Conservation (phyloP, 2,797 vertebrate species). For the Heterohyrax brucei region DNA sequence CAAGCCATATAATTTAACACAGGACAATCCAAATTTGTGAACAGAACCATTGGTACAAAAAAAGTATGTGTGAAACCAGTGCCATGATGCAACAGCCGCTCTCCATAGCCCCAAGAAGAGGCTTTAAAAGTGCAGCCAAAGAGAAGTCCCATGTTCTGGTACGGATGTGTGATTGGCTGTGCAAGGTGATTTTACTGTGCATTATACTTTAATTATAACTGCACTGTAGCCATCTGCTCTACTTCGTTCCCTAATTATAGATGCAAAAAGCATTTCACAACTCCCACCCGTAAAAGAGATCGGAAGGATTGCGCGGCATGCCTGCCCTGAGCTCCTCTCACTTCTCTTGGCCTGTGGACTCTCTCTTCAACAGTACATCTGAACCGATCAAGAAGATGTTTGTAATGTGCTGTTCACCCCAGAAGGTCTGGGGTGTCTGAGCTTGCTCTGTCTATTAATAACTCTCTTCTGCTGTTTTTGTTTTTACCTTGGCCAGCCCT, state of each 20-base stretch:
- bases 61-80: slow-evolving; percentile 74
- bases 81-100: slow-evolving; percentile 85
- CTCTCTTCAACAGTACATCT: slow-evolving; percentile 56
- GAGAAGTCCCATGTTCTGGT: slow-evolving; percentile 88
- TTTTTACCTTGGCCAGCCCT: not conserved
- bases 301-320: slow-evolving; percentile 82
- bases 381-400: slow-evolving; percentile 29
- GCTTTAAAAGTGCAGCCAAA: slow-evolving; percentile 85
- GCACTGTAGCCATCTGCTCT: slow-evolving; percentile 89
- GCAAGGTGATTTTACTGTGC: slow-evolving; percentile 89
- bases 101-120: slow-evolving; percentile 83
- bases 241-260: slow-evolving; percentile 91
- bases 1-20: slow-evolving; percentile 84
- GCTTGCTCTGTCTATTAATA: slow-evolving; percentile 17
- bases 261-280: slow-evolving; percentile 90
- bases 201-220: slow-evolving; percentile 92
- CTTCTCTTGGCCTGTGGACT: slow-evolving; percentile 70
- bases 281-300: slow-evolving; percentile 87
- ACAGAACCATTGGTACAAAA: slow-evolving; percentile 80
- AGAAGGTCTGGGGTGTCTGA: slow-evolving; percentile 41
- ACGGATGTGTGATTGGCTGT: slow-evolving; percentile 85
- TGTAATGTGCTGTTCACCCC: not conserved
- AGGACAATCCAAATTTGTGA: slow-evolving; percentile 85
- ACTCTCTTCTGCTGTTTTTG: slow-evolving; percentile 40
- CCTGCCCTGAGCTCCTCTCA: slow-evolving; percentile 69